Evolutionary conservation across 2,888 invertebrate species (phyloP), one percentile per base, ranked within the genome.

Genomic region (Yponomeuta cagnagella): DNA sequence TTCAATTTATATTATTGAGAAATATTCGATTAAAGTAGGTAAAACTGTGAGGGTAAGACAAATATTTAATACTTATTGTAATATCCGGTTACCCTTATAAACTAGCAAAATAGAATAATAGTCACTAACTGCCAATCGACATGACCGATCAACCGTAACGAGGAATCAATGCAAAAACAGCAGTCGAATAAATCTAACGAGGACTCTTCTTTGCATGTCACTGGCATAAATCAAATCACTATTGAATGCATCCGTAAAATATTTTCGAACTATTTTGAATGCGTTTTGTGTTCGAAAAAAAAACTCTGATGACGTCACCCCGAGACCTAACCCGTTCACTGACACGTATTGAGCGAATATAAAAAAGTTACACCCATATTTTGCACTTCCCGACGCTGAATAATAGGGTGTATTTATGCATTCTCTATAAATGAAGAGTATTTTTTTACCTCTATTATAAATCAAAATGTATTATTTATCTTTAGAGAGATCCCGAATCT

Each of bases 381-480:
- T 92, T 91, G 92, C 91, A 90, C 90, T 90, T 91, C 89, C 86
- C 86, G 84, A 89, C 85, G 84, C 82, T 85, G 84, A 89, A 92
- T 91, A 91, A 92, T 90, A 86, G 92, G 88, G 89, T 89, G 85
- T 91, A 91, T 91, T 92, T 92, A 92, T 92, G 91, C 91, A 91
- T 90, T 90, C 86, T 87, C 92, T 77, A 91, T 92, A 89, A 89
- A 90, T 89, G 91, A 90, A 90, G 91, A 90, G 91, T 89, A 86
- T 87, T 89, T 90, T 91, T 92, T 91, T 88, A 87, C 86, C 81
- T 86, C 87, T 80, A 89, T 90, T 92, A 92, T 92, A 91, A 92
- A 92, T 92, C 92, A 92, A 90, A 92, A 90, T 89, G 90, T 90
- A 92, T 92, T 92, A 92, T 92, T 92, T 92, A 92, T 92, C 91